Percentiles rank a stretch among this genome's conserved stretches.
These are phyloP conservation scores for Sesia bembeciformis DNA, from an alignment of 2,888 invertebrate genomes.

Conservation along the genomic window DNA sequence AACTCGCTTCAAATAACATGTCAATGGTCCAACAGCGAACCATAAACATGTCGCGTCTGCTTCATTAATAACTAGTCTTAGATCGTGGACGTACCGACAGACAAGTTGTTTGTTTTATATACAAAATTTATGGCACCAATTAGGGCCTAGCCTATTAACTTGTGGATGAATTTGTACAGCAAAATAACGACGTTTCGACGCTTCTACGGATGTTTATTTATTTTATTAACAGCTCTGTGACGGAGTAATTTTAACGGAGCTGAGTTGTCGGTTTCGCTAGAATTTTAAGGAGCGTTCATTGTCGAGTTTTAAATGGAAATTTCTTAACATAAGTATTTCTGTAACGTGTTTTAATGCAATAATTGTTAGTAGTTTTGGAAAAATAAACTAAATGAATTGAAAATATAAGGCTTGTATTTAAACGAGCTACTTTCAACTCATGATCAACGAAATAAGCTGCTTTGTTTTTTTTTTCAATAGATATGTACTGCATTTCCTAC, in stretches of 20 bases:
- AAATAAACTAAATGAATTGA: too few relatives aligned
- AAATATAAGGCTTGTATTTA: too few relatives aligned
- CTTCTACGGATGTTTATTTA: conserved; percentile 21
- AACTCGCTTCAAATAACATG: not conserved
- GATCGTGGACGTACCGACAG: conserved; percentile 23
- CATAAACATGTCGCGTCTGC: conserved; percentile 5
- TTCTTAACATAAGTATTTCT: too few relatives aligned
- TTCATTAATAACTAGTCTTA: conserved; percentile 21
- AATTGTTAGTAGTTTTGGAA: too few relatives aligned
- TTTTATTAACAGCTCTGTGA: conserved; percentile 35
- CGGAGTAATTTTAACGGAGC: conserved; percentile 26
- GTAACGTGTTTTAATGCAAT: too few relatives aligned
- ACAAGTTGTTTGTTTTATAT: conserved; percentile 57
- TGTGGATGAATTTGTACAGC: conserved; percentile 42
- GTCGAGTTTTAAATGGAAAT: too few relatives aligned
- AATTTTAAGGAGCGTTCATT: too few relatives aligned
- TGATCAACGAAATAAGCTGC: too few relatives aligned
- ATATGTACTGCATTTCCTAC: too few relatives aligned
- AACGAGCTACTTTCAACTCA: too few relatives aligned
- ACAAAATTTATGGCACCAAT: conserved; percentile 59
- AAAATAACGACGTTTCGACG: conserved; percentile 29
- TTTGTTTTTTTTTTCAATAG: too few relatives aligned
- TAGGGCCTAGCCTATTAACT: conserved; percentile 59
- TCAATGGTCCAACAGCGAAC: not conserved
- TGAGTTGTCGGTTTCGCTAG: conserved; percentile 1